Evolutionary conservation across 2,888 invertebrate genomes (phyloP).

Genomic region (Stenurella melanura): DNA sequence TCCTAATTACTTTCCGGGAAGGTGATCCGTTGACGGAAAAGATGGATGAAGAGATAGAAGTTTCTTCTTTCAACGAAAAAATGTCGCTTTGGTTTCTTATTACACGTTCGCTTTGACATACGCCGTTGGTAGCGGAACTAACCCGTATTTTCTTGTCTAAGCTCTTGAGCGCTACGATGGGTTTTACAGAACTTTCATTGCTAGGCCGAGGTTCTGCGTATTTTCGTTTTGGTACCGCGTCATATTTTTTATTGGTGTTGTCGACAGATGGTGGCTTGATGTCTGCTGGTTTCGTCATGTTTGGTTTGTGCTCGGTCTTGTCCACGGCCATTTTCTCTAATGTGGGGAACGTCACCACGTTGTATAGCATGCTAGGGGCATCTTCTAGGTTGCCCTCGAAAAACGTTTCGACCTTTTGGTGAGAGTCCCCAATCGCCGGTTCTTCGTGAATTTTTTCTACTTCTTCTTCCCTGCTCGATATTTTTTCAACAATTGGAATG

Average conservation of each 20-base stretch:
- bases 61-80: conserved; percentile 58
- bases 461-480: conserved; percentile 27
- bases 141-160: conserved; percentile 33
- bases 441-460: conserved; percentile 30
- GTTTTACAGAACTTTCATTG: not conserved
- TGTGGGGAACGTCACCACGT: not conserved
- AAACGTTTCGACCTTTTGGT: conserved; percentile 14
- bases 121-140: conserved; percentile 39
- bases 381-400: conserved; percentile 4
- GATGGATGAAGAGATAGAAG: conserved; percentile 55
- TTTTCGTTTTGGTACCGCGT: not conserved
- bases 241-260: not conserved
- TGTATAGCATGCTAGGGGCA: not conserved
- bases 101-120: conserved; percentile 45
- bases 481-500: conserved; percentile 10
- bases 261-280: not conserved
- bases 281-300: not conserved
- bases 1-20: conserved; percentile 53
- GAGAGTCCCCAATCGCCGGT: not conserved
- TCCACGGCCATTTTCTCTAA: not conserved
- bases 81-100: conserved; percentile 63
- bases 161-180: not conserved
- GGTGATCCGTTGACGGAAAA: conserved; percentile 62
- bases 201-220: not conserved
- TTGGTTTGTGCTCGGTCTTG: not conserved